Percentiles rank a stretch among this genome's conserved stretches.
Evolutionary conservation across 2,113 vertebrate species (phyloP).

Genomic region (Tupaia chinensis): DNA sequence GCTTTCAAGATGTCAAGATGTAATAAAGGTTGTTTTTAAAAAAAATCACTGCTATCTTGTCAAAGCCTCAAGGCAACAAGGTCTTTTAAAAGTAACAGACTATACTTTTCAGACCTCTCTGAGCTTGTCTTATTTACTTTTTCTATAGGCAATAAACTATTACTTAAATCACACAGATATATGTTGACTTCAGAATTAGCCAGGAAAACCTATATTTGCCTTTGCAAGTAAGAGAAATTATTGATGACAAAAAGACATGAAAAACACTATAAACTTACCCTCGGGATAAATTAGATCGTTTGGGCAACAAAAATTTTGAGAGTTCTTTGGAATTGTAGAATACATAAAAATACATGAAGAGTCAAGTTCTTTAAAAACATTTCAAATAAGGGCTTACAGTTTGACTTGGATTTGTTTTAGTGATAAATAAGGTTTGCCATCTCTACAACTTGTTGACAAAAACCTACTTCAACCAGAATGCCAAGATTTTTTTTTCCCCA

Average conservation of each 20-base stretch:
- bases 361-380: conserved; percentile 1
- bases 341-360: background rate
- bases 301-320: background rate
- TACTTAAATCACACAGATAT: background rate
- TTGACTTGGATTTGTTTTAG: conserved; percentile 32
- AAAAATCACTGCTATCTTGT: background rate
- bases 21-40: conserved; percentile 55
- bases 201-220: background rate
- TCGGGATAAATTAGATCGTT: background rate
- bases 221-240: conserved; percentile 31
- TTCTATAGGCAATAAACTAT: background rate
- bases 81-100: conserved; percentile 58
- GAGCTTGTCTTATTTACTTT: conserved; percentile 21
- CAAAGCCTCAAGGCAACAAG: conserved; percentile 26
- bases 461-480: conserved; percentile 30
- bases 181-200: conserved; percentile 35
- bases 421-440: background rate
- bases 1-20: conserved; percentile 38
- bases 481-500: background rate
- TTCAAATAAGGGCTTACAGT: background rate
- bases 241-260: conserved; percentile 4
- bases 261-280: background rate
- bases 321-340: background rate
- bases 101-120: conserved; percentile 40
- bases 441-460: conserved; percentile 27